Evolutionary conservation across 2,797 vertebrate species (phyloP).

Genomic region (Poeciliopsis turneri): DNA sequence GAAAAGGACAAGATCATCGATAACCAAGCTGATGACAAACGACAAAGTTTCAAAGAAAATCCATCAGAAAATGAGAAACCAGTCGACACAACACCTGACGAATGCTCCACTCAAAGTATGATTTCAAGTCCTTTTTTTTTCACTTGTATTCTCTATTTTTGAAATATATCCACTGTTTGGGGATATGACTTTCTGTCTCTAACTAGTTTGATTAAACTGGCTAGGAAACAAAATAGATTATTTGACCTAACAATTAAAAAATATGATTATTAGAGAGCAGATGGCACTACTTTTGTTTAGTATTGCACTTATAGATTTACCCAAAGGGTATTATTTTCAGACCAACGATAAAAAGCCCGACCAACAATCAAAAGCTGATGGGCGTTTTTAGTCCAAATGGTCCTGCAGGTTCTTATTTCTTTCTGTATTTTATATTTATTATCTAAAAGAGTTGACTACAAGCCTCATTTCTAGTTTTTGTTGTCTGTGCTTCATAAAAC

Average conservation of each 20-base stretch:
- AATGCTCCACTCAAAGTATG: not conserved
- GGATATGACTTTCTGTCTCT: not conserved
- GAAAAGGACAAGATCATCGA: not conserved
- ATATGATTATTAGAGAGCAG: not conserved
- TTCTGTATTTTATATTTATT: not conserved
- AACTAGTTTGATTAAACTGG: not conserved
- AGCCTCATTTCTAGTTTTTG: not conserved
- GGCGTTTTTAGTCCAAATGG: not conserved
- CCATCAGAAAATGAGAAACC: not conserved
- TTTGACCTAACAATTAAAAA: not conserved
- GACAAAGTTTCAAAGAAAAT: not conserved
- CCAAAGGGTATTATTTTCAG: not conserved
- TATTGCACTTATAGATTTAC: not conserved
- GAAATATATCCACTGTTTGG: not conserved
- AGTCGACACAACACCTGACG: accelerated
- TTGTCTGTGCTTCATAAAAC: not conserved
- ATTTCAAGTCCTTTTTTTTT: conserved; percentile 2
- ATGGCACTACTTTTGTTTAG: not conserved
- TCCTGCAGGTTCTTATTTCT: not conserved
- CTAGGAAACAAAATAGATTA: not conserved
- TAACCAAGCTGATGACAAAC: not conserved
- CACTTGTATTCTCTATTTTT: not conserved
- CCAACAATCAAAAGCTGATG: not conserved
- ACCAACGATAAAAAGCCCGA: not conserved
- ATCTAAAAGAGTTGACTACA: not conserved